Conservation (phyloP, 2,113 vertebrate genomes). For the Dipodomys spectabilis region DNA sequence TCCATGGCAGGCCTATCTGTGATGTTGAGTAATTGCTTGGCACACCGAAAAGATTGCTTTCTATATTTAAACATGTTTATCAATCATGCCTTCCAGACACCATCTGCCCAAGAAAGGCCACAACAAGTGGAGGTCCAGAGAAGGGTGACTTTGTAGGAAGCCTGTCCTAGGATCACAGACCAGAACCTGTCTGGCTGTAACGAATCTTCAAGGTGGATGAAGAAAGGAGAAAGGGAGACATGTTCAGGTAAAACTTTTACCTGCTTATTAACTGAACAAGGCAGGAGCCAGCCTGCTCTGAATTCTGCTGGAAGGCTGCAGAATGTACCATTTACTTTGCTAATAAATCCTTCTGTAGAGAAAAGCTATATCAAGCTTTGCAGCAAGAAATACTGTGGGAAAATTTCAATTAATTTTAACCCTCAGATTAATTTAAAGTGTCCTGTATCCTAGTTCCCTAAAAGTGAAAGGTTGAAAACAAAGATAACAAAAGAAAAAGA, state of each 20-base stretch:
- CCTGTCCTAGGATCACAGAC: slow-evolving; percentile 52
- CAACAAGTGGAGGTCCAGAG: slow-evolving; percentile 66
- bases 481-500: neutral
- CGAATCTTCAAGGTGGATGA: slow-evolving; percentile 64
- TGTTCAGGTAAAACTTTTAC: slow-evolving; percentile 16
- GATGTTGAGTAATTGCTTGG: slow-evolving; percentile 82
- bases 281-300: slow-evolving; percentile 62
- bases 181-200: slow-evolving; percentile 9
- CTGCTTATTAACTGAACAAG: slow-evolving; percentile 63
- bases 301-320: slow-evolving; percentile 69
- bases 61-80: slow-evolving; percentile 83
- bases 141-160: slow-evolving; percentile 61
- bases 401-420: slow-evolving; percentile 67
- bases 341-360: slow-evolving; percentile 59
- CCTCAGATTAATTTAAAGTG: slow-evolving; percentile 51
- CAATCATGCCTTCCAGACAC: slow-evolving; percentile 81
- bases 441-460: neutral
- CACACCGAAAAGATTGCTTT: slow-evolving; percentile 77
- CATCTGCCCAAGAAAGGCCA: slow-evolving; percentile 78
- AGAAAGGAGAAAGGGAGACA: slow-evolving; percentile 1
- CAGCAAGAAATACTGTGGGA: slow-evolving; percentile 46
- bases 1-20: slow-evolving; percentile 70
- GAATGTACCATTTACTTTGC: slow-evolving; percentile 56
- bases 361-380: slow-evolving; percentile 39
- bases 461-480: slow-evolving; percentile 11